phyloP scores from a whole-genome alignment of 2,888 invertebrate species.

The Brachyopa scutellaris region DNA sequence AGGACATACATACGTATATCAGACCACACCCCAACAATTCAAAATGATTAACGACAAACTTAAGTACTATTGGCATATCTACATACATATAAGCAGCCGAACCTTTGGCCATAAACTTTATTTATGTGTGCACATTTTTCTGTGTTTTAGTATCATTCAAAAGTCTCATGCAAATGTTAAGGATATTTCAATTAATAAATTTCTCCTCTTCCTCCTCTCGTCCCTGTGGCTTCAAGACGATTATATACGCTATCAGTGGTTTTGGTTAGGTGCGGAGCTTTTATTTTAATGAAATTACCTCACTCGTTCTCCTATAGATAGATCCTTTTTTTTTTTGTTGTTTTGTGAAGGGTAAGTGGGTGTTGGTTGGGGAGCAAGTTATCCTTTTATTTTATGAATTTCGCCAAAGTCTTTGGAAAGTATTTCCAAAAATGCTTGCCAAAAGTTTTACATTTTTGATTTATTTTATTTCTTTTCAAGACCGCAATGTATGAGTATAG shows the following conservation, averaged over 20 bases:
- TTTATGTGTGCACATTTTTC: slow-evolving; percentile 26
- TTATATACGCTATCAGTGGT: slow-evolving; percentile 56
- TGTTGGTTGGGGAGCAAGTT: background rate
- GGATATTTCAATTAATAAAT: slow-evolving; percentile 70
- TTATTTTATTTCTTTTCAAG: slow-evolving; percentile 37
- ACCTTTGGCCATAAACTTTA: slow-evolving; percentile 52
- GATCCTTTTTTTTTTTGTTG: slow-evolving; percentile 36
- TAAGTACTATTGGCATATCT: slow-evolving; percentile 64
- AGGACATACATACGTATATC: slow-evolving; percentile 28
- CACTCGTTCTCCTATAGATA: background rate
- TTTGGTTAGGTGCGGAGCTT: slow-evolving; percentile 65
- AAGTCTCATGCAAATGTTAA: slow-evolving; percentile 66
- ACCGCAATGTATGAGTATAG: slow-evolving; percentile 1
- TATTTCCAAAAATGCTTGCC: slow-evolving; percentile 23
- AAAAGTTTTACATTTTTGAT: slow-evolving; percentile 53
- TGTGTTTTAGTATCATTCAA: slow-evolving; percentile 49
- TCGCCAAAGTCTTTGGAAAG: slow-evolving; percentile 38
- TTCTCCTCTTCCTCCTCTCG: slow-evolving; percentile 23
- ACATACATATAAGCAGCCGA: slow-evolving; percentile 53
- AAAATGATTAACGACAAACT: slow-evolving; percentile 65
- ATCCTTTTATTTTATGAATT: slow-evolving; percentile 13
- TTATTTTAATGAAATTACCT: slow-evolving; percentile 70
- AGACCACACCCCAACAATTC: slow-evolving; percentile 50
- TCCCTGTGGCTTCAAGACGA: slow-evolving; percentile 29
- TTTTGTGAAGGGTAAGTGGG: slow-evolving; percentile 1